Base-by-base conservation (phyloP, 2,888 invertebrate genomes). In the Branchellion lobata region DNA sequence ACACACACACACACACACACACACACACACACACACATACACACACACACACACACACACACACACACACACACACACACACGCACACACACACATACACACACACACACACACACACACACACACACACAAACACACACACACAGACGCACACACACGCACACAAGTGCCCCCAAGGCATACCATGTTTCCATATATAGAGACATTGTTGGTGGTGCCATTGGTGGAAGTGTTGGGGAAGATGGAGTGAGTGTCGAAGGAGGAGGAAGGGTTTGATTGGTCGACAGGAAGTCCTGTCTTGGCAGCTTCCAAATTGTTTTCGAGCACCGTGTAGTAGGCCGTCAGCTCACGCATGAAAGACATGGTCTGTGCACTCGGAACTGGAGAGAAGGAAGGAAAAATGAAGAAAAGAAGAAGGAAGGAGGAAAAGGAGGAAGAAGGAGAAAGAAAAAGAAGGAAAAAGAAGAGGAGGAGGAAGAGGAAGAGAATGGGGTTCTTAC, bases 291-390 rank as follows among this genome's bases (percentile, higher is more conserved):
- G 47, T 36, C 24, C 73, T 31, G 71, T 27, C 24, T 73, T 31
- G 5, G 73, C 31, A 24, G 65, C 65, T 29, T 81, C 81, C 27
- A 79, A 65, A 27, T 73, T 74, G 72, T 74, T 61, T 51, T 81
- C 81, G 34, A 81, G 71, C 18, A 81, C 72, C 18, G 79, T 81
- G 79, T 81, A 81, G 81, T 81, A 81, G 34, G 81, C 81, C 51
- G 79, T 73, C 31, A 81, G 75, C 47, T 81, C 81, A 24, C 81
- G 78, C 36, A 81, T 57, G 72, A 81, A 81, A 27, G 81, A 79
- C 79, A 81, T 81, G 34, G 81, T 79, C 69, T 81, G 81, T 34
- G 78, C 71, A 79, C 81, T 81, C n/a, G 81, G 81, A 53, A 81
- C 81, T 81, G 74, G 24, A 29, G 21, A 47, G n/a, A 1, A n/a